These are phyloP conservation scores for Pseudoips prasinana DNA, from an alignment of 2,888 invertebrate species.

Conservation along the genomic window DNA sequence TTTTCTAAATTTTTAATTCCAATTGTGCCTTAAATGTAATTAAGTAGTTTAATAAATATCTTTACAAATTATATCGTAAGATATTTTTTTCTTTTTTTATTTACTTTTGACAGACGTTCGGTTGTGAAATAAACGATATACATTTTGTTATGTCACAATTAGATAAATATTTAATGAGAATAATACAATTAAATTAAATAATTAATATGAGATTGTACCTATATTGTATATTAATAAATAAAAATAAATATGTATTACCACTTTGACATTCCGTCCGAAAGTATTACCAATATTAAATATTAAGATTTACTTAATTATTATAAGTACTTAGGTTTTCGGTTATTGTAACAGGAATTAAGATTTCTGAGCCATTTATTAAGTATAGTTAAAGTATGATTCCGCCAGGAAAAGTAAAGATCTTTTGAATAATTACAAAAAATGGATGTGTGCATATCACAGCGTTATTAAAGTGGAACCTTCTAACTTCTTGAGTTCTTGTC, in stretches of 20 bases:
- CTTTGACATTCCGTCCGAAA: conserved; percentile 69
- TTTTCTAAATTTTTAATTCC: conserved; percentile 11
- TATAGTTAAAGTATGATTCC: conserved; percentile 21
- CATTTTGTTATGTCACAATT: too few relatives aligned
- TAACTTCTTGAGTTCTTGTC: too few relatives aligned
- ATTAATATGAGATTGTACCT: conserved; percentile 6
- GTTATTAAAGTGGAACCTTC: too few relatives aligned
- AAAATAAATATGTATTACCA: conserved; percentile 27
- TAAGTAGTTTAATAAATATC: not conserved
- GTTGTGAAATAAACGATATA: conserved; percentile 51
- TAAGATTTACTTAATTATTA: conserved; percentile 29
- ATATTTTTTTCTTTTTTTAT: not conserved
- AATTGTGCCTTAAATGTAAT: conserved; percentile 1
- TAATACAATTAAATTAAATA: too few relatives aligned
- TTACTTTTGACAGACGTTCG: conserved; percentile 37
- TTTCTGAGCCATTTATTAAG: conserved; percentile 45
- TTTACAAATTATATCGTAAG: conserved; percentile 2
- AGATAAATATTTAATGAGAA: not conserved
- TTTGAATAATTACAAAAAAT: too few relatives aligned
- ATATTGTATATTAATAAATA: not conserved
- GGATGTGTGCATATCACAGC: too few relatives aligned
- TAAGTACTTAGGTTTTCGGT: conserved; percentile 26
- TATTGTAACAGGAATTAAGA: conserved; percentile 31
- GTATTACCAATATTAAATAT: conserved; percentile 60
- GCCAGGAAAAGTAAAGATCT: not conserved